Percentiles rank a stretch among this genome's conserved stretches.
These are phyloP conservation scores for Acheta domesticus DNA, from an alignment of 2,888 invertebrate genomes.

Conservation along the genomic window DNA sequence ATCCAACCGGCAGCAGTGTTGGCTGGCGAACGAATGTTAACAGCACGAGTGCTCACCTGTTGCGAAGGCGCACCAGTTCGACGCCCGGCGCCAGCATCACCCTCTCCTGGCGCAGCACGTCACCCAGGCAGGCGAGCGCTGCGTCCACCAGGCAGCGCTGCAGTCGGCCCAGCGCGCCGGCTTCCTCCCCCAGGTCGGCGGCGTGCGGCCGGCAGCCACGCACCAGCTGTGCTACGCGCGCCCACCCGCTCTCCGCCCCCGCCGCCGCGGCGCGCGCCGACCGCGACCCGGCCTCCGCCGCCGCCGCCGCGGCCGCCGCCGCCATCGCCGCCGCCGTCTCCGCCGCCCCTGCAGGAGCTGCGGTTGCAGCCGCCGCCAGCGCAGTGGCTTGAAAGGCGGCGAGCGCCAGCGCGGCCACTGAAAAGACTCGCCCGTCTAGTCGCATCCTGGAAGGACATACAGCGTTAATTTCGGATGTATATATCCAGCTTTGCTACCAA, in stretches of 20 bases:
- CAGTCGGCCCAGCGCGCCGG: slow-evolving; percentile 35
- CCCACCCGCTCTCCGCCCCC: slow-evolving; percentile 24
- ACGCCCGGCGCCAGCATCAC: slow-evolving; percentile 63
- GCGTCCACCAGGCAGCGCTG: slow-evolving; percentile 43
- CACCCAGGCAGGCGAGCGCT: slow-evolving; percentile 57
- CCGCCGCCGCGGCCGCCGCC: slow-evolving; percentile 19
- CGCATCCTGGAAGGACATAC: too few relatives aligned
- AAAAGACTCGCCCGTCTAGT: too few relatives aligned
- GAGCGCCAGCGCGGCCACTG: too few relatives aligned
- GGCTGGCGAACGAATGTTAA: too few relatives aligned
- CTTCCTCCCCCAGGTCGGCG: neutral
- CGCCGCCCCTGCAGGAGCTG: neutral
- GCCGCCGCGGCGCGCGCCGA: too few relatives aligned
- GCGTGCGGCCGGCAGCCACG: slow-evolving; percentile 37
- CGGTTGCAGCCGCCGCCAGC: neutral
- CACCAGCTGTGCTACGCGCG: slow-evolving; percentile 3
- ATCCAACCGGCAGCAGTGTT: too few relatives aligned
- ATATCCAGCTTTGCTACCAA: too few relatives aligned
- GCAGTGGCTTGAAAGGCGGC: neutral
- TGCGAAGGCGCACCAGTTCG: slow-evolving; percentile 55
- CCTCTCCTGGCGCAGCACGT: slow-evolving; percentile 56
- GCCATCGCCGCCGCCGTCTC: slow-evolving; percentile 4
- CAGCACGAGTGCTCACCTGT: neutral
- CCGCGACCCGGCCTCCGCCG: too few relatives aligned
- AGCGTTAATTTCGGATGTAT: too few relatives aligned